Conservation (phyloP, 2,797 vertebrate genomes). For the Danio choprae region DNA sequence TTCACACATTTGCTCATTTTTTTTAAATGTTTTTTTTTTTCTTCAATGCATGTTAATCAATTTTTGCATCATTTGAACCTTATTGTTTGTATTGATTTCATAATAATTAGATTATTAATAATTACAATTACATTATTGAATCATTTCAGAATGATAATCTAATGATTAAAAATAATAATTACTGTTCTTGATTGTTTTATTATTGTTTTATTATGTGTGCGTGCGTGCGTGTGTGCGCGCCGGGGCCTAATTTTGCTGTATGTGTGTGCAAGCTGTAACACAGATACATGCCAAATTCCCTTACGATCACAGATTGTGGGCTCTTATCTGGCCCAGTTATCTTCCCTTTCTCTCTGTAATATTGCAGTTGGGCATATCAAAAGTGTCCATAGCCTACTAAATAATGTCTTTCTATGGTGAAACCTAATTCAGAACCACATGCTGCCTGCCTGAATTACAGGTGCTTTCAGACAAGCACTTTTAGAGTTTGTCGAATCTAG, state of each 20-base stretch:
- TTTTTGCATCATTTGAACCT: no score
- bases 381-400: neutral
- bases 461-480: neutral
- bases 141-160: no score
- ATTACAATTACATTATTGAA: no score
- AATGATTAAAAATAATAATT: no score
- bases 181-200: no score
- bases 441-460: neutral
- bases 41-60: no score
- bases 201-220: no score
- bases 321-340: neutral
- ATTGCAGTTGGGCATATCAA: neutral
- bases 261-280: neutral
- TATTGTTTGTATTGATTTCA: no score
- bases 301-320: constrained; percentile 16
- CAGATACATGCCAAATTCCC: neutral
- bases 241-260: neutral
- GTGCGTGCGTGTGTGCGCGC: neutral
- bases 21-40: no score
- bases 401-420: neutral
- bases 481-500: neutral
- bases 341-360: neutral
- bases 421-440: neutral
- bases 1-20: no score
- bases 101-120: no score